Base-by-base conservation (phyloP, 2,113 vertebrate species). In the Bos javanicus region DNA sequence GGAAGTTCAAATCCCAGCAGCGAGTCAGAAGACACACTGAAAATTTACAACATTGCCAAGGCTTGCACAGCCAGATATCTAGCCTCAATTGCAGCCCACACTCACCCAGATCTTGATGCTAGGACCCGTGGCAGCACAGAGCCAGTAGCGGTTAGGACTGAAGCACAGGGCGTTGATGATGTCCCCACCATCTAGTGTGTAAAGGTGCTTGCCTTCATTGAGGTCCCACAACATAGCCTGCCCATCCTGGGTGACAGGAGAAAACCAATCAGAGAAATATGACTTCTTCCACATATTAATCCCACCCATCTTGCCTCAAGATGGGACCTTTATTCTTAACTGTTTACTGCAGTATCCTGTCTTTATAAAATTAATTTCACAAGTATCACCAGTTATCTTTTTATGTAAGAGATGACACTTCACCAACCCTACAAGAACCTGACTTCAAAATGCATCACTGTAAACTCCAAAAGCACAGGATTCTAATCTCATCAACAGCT, bases 221-320 rank as follows among this genome's bases (percentile, higher is more conserved):
- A 99, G 99, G 97, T 99, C 99, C 99, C 99, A 99, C 74, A 99
- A 98, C 99, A 99, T 99, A 82, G 99, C 99, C 98, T 99, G 99
- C 0, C 99, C 99, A 0, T 99, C 99, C 99, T 99, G 92, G 0
- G 93, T 33, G 26, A 87, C 0, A 93, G 7, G 30, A 71, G 46
- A 82, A 48, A 8, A 3, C 25, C 6, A 56, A 30, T 87, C 16
- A 90, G 16, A n/a, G 6, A 36, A 90, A 59, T 6, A 11, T 5
- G 5, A 92, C 19, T 16, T 78, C 43, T 90, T 82, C 16, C 14
- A 36, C 36, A 57, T 4, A 39, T 46, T 46, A 92, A 52, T 59
- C 15, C n/a, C 43, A 67, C 19, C 19, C 50, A 83, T 52, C 9
- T 26, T 16, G 64, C 13, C 30, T 87, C 4, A 30, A 64, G 39